phyloP scores from a whole-genome alignment of 2,797 vertebrate genomes.

The Sebastes itinus region DNA sequence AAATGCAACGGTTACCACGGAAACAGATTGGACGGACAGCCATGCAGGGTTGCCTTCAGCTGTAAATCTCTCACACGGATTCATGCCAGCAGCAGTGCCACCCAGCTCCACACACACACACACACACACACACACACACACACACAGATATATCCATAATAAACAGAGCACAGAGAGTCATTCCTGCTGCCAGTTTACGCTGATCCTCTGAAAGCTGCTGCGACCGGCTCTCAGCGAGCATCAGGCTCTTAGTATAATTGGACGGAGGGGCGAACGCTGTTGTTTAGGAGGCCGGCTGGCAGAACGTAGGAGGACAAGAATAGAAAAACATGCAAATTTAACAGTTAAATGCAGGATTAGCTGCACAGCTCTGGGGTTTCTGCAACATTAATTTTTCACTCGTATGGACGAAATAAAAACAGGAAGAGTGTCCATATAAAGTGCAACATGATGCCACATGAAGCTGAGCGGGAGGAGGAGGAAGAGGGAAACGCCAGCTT shows the following conservation, averaged over 20 bases:
- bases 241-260: conserved; percentile 62
- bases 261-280: conserved; percentile 28
- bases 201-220: conserved; percentile 65
- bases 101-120: not conserved
- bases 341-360: conserved; percentile 19
- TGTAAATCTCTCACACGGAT: conserved; percentile 49
- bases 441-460: not conserved
- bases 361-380: not conserved
- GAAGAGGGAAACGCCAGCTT: not conserved
- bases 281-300: conserved; percentile 28
- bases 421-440: not conserved
- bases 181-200: conserved; percentile 47
- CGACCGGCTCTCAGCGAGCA: conserved; percentile 21
- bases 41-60: conserved; percentile 61
- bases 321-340: conserved; percentile 5
- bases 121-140: no score
- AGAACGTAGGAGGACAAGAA: not conserved
- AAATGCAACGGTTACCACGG: conserved; percentile 71
- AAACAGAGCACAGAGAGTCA: conserved; percentile 6
- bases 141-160: not conserved
- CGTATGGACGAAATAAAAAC: not conserved
- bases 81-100: conserved; percentile 40
- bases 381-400: not conserved
- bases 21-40: conserved; percentile 67
- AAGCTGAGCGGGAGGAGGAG: not conserved